Percentiles rank a stretch among this genome's conserved stretches.
These are phyloP conservation scores for Orcinus orca DNA, from an alignment of 2,113 vertebrate genomes.

Conservation along the genomic window DNA sequence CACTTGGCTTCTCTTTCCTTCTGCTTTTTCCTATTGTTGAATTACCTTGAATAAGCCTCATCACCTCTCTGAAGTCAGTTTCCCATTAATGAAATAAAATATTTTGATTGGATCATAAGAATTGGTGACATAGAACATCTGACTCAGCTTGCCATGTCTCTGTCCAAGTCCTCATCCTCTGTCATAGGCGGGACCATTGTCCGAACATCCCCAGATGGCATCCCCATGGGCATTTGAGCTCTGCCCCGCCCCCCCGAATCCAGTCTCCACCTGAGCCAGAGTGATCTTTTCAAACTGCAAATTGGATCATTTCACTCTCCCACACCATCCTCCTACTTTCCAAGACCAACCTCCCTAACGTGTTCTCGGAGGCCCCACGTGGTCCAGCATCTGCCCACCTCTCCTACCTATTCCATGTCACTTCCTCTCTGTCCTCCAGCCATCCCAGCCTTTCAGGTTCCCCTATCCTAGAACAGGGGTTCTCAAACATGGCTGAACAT, in stretches of 20 bases:
- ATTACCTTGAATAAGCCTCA: background rate
- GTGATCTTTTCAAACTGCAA: background rate
- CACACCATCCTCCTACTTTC: background rate
- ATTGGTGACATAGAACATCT: background rate
- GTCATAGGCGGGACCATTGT: background rate
- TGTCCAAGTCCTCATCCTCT: background rate
- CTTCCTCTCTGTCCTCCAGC: background rate
- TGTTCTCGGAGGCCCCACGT: fast-evolving
- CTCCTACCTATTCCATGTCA: background rate
- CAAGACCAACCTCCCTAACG: background rate
- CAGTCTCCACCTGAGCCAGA: background rate
- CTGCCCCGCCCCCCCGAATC: background rate
- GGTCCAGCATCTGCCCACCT: background rate
- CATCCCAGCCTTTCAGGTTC: background rate
- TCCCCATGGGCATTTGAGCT: background rate
- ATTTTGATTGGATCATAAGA: background rate
- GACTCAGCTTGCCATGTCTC: no score
- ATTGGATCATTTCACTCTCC: background rate
- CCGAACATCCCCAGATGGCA: background rate
- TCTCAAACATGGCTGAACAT: background rate
- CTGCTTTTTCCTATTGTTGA: background rate
- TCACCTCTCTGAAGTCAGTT: background rate
- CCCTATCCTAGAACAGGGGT: background rate
- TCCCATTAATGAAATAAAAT: background rate
- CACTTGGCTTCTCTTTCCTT: background rate